Conservation (phyloP, 2,113 vertebrate genomes). For the Perca fluviatilis region DNA sequence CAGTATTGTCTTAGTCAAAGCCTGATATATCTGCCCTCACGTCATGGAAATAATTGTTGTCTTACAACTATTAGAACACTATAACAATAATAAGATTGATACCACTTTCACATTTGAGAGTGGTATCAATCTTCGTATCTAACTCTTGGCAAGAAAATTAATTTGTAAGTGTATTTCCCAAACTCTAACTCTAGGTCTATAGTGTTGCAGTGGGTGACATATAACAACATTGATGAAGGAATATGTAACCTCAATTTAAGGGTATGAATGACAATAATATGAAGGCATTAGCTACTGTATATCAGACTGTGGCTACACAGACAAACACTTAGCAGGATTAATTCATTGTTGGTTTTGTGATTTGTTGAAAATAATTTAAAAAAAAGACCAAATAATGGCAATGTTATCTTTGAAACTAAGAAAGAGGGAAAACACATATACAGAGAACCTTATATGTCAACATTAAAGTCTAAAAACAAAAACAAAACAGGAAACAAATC, state of each 20-base stretch:
- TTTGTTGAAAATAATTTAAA: not conserved
- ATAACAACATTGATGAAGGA: no score
- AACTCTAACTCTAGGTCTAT: no score
- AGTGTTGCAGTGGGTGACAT: no score
- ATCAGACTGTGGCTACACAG: not conserved
- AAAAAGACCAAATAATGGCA: not conserved
- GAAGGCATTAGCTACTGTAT: not conserved
- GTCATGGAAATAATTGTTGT: not conserved
- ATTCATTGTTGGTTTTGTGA: not conserved
- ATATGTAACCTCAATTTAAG: no score
- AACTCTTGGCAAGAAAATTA: no score
- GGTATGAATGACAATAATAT: not conserved
- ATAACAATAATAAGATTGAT: no score
- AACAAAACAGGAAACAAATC: not conserved
- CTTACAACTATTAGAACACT: no score
- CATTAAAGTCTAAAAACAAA: constrained; percentile 9
- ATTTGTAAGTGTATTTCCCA: no score
- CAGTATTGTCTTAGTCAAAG: not conserved
- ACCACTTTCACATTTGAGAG: no score
- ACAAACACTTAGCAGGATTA: not conserved
- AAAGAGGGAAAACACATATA: not conserved
- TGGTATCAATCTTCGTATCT: no score
- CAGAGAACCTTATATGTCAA: not conserved
- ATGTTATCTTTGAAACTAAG: not conserved
- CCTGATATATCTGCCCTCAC: not conserved